Conservation (phyloP, 2,888 invertebrate species). For the Pherbina coryleti region DNA sequence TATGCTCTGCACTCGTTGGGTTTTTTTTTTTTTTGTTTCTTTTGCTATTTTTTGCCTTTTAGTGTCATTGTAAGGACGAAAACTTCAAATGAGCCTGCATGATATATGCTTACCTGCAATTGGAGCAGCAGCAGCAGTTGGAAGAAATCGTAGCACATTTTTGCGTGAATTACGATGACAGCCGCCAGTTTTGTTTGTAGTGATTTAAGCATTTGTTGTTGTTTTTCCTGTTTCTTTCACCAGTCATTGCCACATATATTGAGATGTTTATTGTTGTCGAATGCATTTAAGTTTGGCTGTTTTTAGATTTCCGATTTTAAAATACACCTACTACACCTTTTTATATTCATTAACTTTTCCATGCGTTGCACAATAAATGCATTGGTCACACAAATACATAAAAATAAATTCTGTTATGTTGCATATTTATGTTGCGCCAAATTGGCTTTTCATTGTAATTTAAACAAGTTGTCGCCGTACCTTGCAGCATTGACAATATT, state of each 20-base stretch:
- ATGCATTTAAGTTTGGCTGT: background rate
- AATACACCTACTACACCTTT: too few relatives aligned
- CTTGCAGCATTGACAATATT: too few relatives aligned
- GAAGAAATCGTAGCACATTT: slow-evolving; percentile 28
- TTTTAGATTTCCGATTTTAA: background rate
- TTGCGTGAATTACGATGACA: slow-evolving; percentile 37
- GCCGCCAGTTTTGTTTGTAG: slow-evolving; percentile 27
- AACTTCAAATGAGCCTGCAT: slow-evolving; percentile 23
- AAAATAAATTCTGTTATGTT: too few relatives aligned
- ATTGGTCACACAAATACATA: too few relatives aligned
- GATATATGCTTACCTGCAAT: slow-evolving; percentile 24
- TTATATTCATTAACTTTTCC: too few relatives aligned
- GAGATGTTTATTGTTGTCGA: background rate
- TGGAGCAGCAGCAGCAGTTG: background rate
- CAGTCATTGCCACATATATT: background rate
- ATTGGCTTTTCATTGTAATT: background rate
- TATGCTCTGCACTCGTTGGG: background rate
- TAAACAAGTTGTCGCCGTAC: background rate
- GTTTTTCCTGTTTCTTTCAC: background rate
- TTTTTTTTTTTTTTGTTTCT: background rate
- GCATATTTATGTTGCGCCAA: too few relatives aligned
- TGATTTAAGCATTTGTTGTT: slow-evolving; percentile 16
- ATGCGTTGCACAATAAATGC: background rate
- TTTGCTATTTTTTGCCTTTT: background rate
- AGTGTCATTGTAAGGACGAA: slow-evolving; percentile 18